A percentile compares a stretch with the other conserved stretches of the same genome.
phyloP scores from a whole-genome alignment of 2,888 invertebrate genomes.

The Plagiodera versicolora region DNA sequence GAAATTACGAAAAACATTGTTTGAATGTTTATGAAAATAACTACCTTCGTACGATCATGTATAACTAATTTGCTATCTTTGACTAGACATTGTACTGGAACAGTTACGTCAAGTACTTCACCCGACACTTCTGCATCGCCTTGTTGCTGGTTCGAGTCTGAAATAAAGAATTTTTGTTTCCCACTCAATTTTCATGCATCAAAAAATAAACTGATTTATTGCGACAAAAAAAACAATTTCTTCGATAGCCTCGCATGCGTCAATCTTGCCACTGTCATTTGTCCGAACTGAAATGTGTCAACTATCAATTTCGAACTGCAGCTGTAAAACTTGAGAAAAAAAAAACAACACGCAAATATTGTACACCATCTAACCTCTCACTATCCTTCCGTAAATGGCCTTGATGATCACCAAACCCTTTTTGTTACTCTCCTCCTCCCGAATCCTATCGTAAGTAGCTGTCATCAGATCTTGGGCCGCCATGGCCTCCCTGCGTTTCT shows the following conservation, averaged over 20 bases:
- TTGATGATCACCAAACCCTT: conserved; percentile 83
- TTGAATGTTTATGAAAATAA: too few relatives aligned
- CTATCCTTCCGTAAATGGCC: conserved; percentile 78
- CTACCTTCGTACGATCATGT: conserved; percentile 84
- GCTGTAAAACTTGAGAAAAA: too few relatives aligned
- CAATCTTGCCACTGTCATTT: too few relatives aligned
- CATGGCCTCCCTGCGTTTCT: conserved; percentile 81
- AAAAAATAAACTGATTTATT: too few relatives aligned
- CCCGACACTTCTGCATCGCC: conserved; percentile 44
- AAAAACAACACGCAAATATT: too few relatives aligned
- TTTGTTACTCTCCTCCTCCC: conserved; percentile 77
- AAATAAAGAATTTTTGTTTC: too few relatives aligned
- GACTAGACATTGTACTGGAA: conserved; percentile 91
- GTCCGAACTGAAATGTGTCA: too few relatives aligned
- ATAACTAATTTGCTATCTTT: conserved; percentile 87
- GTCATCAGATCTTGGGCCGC: conserved; percentile 89
- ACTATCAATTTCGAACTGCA: too few relatives aligned
- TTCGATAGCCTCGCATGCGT: too few relatives aligned
- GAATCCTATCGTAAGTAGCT: conserved; percentile 83
- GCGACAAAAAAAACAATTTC: too few relatives aligned
- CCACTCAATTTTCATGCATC: too few relatives aligned
- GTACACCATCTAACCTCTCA: conserved; percentile 41
- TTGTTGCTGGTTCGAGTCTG: conserved; percentile 22
- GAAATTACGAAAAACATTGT: too few relatives aligned
- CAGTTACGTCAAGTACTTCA: conserved; percentile 87